Evolutionary conservation across 2,113 vertebrate genomes (phyloP).

Genomic region (Phyllostomus hastatus): DNA sequence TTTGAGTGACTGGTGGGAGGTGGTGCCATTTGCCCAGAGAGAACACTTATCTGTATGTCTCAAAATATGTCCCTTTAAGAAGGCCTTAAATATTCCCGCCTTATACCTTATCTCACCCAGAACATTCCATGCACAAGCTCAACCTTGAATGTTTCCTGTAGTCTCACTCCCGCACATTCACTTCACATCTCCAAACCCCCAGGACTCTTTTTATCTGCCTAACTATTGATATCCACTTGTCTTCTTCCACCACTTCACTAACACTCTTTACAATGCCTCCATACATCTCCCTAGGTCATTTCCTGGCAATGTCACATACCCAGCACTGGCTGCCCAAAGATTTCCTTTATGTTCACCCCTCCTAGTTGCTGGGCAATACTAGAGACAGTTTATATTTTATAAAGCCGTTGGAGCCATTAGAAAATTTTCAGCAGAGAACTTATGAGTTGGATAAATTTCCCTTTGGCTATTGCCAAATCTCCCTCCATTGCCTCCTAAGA

Average conservation of each 20-base stretch:
- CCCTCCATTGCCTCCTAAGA: not conserved
- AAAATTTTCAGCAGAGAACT: not conserved
- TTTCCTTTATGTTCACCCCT: not conserved
- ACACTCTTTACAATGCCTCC: not conserved
- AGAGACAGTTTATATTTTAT: not conserved
- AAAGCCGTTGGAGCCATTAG: not conserved
- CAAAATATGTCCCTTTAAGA: slow-evolving; percentile 7
- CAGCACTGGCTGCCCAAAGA: not conserved
- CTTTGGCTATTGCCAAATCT: not conserved
- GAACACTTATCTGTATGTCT: not conserved
- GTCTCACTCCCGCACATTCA: not conserved
- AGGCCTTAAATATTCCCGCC: not conserved
- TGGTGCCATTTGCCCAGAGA: not conserved
- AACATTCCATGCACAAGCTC: not conserved
- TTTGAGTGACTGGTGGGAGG: not conserved
- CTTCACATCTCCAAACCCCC: not conserved
- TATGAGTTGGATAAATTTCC: not conserved
- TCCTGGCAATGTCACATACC: not conserved
- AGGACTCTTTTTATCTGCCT: not conserved
- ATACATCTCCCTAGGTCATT: not conserved
- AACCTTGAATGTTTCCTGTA: not conserved
- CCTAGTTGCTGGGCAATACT: not conserved
- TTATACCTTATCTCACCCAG: not conserved
- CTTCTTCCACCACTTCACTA: not conserved
- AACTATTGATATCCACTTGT: not conserved